Evolutionary conservation across 2,113 vertebrate species (phyloP).

Genomic region (Leucoraja erinaceus): DNA sequence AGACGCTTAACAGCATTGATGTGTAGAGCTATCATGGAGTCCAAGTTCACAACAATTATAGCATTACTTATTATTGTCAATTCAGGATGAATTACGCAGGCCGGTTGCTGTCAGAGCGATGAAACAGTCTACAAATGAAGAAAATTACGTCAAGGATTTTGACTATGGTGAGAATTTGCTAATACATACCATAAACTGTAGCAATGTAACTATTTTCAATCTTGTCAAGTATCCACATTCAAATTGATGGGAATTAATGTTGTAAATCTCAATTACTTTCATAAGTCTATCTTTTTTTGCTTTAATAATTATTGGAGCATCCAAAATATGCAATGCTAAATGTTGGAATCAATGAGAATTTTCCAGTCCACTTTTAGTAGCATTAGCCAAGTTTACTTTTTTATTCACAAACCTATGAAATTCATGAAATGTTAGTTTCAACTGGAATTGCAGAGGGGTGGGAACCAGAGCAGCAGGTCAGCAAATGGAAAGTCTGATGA

Average conservation of each 20-base stretch:
- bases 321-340: background rate
- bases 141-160: slow-evolving; percentile 67
- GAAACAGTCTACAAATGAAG: slow-evolving; percentile 48
- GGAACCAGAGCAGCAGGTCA: too few species aligned
- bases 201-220: background rate
- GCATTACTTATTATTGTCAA: slow-evolving; percentile 38
- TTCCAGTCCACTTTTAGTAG: background rate
- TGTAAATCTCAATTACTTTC: background rate
- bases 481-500: too few species aligned
- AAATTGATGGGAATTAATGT: background rate
- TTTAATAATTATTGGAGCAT: background rate
- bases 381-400: background rate
- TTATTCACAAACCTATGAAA: background rate
- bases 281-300: background rate
- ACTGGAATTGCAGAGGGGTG: too few species aligned
- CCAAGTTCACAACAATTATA: background rate
- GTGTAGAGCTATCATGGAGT: too few species aligned
- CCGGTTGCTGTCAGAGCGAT: slow-evolving; percentile 58
- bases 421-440: too few species aligned
- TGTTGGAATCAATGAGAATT: background rate
- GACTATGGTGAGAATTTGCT: slow-evolving; percentile 56
- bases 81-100: slow-evolving; percentile 72
- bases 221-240: background rate
- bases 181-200: background rate
- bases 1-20: too few species aligned